phyloP scores from a whole-genome alignment of 1,140 invertebrate species.

The Apis dorsata region DNA sequence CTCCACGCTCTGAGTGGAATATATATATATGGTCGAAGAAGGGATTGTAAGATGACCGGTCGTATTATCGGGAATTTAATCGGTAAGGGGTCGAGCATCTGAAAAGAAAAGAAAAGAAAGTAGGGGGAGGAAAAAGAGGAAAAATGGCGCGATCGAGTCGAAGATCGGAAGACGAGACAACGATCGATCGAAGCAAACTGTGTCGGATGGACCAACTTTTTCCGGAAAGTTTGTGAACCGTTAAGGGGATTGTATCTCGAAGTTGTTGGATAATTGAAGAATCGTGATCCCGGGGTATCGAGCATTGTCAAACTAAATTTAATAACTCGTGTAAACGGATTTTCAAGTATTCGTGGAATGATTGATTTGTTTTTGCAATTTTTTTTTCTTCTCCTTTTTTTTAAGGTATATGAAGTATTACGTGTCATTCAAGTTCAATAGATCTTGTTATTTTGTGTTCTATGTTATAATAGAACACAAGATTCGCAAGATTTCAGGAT shows the following conservation, averaged over 20 bases:
- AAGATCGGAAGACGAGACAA: not conserved
- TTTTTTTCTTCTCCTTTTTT: no score
- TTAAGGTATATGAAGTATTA: no score
- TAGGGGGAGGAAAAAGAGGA: not conserved
- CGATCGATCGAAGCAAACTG: slow-evolving; percentile 1
- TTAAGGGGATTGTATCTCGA: slow-evolving; percentile 15
- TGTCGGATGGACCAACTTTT: not conserved
- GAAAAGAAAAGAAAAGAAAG: not conserved
- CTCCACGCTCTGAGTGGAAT: not conserved
- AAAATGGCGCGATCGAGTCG: not conserved
- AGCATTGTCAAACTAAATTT: not conserved
- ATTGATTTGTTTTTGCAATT: not conserved
- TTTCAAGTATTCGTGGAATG: not conserved
- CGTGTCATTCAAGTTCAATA: no score
- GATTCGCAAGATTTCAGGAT: no score
- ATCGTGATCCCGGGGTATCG: no score
- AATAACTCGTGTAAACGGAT: not conserved
- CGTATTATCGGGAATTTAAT: not conserved
- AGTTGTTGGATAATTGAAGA: not conserved
- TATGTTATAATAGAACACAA: no score
- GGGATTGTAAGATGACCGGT: not conserved
- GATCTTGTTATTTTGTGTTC: no score
- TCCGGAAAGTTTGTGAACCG: not conserved
- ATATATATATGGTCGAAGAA: no score
- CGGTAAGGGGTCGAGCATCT: not conserved